Conservation (phyloP, 2,888 invertebrate genomes). For the Eupithecia vulgata region DNA sequence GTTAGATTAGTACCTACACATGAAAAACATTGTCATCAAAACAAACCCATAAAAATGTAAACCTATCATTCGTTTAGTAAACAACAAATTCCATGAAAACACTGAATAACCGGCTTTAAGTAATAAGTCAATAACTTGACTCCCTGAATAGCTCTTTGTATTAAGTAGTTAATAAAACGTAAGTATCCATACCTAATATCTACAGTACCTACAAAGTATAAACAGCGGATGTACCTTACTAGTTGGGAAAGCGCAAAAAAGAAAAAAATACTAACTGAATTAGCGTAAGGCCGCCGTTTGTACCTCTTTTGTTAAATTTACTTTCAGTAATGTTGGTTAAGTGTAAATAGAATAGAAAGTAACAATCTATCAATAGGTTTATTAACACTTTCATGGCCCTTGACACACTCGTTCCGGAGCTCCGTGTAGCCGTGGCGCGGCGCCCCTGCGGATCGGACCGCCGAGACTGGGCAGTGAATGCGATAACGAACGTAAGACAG, state of each 20-base stretch:
- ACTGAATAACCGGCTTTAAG: not conserved
- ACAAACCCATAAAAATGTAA: not conserved
- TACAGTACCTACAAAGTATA: not conserved
- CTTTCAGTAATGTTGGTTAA: too few species aligned
- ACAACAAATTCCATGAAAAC: constrained; percentile 1
- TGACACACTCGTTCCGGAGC: too few species aligned
- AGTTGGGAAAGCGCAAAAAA: not conserved
- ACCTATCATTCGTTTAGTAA: not conserved
- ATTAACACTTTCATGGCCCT: too few species aligned
- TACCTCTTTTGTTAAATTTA: too few species aligned
- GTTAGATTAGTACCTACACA: not conserved
- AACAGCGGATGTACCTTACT: not conserved
- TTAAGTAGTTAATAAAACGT: not conserved
- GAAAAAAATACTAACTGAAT: not conserved
- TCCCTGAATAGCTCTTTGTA: constrained; percentile 1
- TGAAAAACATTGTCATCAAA: constrained; percentile 1
- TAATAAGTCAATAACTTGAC: not conserved
- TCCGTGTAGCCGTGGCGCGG: too few species aligned
- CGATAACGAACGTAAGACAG: too few species aligned
- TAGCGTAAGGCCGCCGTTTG: too few species aligned
- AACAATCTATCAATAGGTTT: too few species aligned
- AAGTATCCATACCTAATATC: not conserved
- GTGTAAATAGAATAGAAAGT: too few species aligned
- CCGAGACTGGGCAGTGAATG: too few species aligned
- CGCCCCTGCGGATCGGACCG: too few species aligned